These are phyloP conservation scores for Agonopterix alstromeriana DNA, from an alignment of 2,888 invertebrate genomes.

Conservation along the genomic window DNA sequence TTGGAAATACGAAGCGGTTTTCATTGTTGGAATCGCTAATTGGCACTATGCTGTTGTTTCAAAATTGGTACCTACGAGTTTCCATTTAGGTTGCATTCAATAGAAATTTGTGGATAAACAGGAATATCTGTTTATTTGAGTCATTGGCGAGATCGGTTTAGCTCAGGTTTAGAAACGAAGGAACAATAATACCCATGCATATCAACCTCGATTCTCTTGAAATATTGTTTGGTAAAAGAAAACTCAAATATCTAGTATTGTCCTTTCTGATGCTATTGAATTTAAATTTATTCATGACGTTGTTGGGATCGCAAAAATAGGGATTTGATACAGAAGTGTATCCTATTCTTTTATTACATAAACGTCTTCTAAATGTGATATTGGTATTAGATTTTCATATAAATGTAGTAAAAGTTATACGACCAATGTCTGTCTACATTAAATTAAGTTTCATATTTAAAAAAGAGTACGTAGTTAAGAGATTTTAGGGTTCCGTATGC, in stretches of 20 bases:
- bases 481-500: too few relatives aligned
- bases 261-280: constrained; percentile 2
- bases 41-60: constrained; percentile 27
- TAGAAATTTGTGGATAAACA: constrained; percentile 6
- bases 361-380: too few relatives aligned
- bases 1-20: not conserved
- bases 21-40: constrained; percentile 25
- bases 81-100: constrained; percentile 20
- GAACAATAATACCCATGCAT: too few relatives aligned
- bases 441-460: too few relatives aligned
- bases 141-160: constrained; percentile 24
- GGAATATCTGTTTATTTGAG: constrained; percentile 23
- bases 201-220: too few relatives aligned
- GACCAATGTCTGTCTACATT: too few relatives aligned
- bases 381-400: too few relatives aligned
- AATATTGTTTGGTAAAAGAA: not conserved
- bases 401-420: too few relatives aligned
- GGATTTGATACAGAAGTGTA: not conserved
- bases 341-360: too few relatives aligned
- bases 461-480: too few relatives aligned
- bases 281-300: constrained; percentile 9
- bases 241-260: not conserved
- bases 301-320: constrained; percentile 3
- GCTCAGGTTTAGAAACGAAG: constrained; percentile 4
- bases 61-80: constrained; percentile 25